Conservation (phyloP, 2,113 vertebrate genomes). For the Malurus alboscapulatus region DNA sequence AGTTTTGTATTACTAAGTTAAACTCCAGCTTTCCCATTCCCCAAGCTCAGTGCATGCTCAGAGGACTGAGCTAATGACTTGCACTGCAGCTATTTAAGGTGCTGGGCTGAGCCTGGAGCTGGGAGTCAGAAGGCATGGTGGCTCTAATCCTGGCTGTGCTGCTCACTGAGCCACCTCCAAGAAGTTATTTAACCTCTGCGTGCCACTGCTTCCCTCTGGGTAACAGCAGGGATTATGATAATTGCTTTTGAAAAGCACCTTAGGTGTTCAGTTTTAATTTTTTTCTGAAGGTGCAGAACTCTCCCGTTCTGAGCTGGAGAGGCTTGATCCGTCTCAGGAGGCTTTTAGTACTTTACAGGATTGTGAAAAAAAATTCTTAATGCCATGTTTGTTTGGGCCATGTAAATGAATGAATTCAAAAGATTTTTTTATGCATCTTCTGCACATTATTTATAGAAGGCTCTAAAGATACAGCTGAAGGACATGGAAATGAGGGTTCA, state of each 20-base stretch:
- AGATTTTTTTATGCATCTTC: not conserved
- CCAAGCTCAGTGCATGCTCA: rapidly evolving
- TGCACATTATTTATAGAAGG: not conserved
- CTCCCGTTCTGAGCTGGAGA: not conserved
- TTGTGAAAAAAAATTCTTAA: not conserved
- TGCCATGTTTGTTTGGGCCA: not conserved
- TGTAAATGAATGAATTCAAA: not conserved
- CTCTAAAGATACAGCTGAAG: not conserved
- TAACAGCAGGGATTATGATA: not conserved
- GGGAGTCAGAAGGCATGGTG: not conserved
- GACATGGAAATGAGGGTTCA: not conserved
- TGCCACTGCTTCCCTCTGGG: not conserved
- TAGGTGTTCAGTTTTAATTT: not conserved
- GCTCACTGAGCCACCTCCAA: not conserved
- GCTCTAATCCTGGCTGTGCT: constrained; percentile 24
- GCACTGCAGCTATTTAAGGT: constrained; percentile 25
- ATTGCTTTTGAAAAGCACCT: constrained; percentile 40
- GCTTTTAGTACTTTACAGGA: not conserved
- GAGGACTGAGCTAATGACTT: not conserved
- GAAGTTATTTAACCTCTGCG: constrained; percentile 23
- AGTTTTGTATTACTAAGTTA: rapidly evolving
- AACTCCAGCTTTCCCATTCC: not conserved
- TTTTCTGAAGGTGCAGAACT: not conserved
- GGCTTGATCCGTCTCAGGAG: not conserved
- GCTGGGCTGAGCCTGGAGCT: not conserved